Conservation (phyloP, 2,113 vertebrate species). For the Coregonus clupeaformis region DNA sequence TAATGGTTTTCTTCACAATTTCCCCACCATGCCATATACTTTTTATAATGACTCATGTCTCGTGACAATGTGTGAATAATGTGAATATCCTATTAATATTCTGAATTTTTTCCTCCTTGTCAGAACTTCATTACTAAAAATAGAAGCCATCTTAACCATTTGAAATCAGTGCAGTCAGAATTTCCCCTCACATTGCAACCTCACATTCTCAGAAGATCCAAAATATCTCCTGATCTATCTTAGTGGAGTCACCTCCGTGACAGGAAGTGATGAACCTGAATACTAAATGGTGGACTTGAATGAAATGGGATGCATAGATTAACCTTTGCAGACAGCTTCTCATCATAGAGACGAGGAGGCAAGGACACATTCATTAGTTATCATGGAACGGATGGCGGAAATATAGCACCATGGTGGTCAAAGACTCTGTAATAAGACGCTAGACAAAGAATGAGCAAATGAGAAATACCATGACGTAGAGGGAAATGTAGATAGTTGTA, state of each 20-base stretch:
- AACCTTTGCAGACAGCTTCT: conserved; percentile 10
- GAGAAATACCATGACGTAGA: too few relatives aligned
- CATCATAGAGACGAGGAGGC: background rate
- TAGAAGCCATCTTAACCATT: too few relatives aligned
- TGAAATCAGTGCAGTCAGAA: too few relatives aligned
- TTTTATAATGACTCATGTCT: too few relatives aligned
- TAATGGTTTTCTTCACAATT: too few relatives aligned
- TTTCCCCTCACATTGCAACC: background rate
- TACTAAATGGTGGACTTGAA: background rate
- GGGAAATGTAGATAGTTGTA: too few relatives aligned
- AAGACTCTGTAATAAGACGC: background rate
- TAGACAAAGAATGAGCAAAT: background rate
- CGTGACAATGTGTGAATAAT: too few relatives aligned
- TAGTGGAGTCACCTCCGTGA: background rate
- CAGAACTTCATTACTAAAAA: too few relatives aligned
- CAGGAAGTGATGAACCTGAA: background rate
- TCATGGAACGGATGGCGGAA: background rate
- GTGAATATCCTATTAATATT: too few relatives aligned
- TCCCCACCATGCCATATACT: too few relatives aligned
- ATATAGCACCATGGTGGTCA: background rate
- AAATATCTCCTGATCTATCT: background rate
- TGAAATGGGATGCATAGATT: background rate
- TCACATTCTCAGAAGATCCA: background rate
- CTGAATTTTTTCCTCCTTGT: too few relatives aligned
- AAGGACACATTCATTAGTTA: background rate